Evolutionary conservation across 2,888 invertebrate genomes (phyloP), one percentile per base, ranked within the genome.

Genomic region (Eledona agricola): DNA sequence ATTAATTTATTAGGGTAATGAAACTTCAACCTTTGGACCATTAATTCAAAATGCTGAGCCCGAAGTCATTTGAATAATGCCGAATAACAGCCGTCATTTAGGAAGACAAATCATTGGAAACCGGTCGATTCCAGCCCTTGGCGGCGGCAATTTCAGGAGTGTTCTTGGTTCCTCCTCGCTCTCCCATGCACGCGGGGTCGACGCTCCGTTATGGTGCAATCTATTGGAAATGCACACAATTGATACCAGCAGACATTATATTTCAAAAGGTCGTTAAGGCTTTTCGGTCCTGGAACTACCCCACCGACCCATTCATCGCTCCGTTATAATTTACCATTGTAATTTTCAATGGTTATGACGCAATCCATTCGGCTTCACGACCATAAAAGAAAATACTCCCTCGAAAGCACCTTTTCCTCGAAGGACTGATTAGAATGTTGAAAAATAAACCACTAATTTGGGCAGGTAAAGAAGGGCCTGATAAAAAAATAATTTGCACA

Each of bases 401-500:
- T 40, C 4, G 12, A 26, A 28, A 42, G 28, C 29, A 16, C 43
- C 15, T 43, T 16, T 32, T 19, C 28, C n/a, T n/a, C n/a, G 15
- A 2, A 6, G 10, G 22, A 35, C 29, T 29, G 35, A 3, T 10
- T 9, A 4, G 20, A 37, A 13, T 28, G 26, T n/a, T 26, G 16
- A 16, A 42, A 42, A 42, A 29, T 7, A 11, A 22, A 16, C 31
- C 23, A 6, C 26, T 46, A 26, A 46, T 34, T 46, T 34, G 35
- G 25, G 7, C 46, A 46, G 26, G 34, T 42, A 46, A 25, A 31
- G 28, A 32, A 23, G 35, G 40, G 43, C 35, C 13, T 42, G 19
- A 31, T 55, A 58, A 55, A 60, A 55, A 58, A 57, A 55, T 53
- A 57, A 59, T 56, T 57, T 60, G 49, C 55, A 53, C 57, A 51